phyloP scores from a whole-genome alignment of 2,797 vertebrate species.

The Neomorphus geoffroyi region DNA sequence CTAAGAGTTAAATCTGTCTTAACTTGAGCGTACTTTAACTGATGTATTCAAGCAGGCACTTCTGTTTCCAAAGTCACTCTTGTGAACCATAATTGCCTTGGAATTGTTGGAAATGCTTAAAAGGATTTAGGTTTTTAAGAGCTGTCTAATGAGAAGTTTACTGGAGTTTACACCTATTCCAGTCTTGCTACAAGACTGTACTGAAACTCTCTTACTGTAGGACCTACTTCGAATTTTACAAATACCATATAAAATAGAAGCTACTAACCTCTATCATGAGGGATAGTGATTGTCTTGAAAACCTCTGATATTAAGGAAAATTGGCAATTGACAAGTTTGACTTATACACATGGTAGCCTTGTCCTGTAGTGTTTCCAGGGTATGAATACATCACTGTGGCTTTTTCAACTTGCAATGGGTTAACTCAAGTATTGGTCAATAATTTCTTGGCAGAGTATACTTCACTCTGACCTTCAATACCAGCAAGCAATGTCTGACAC shows the following conservation, averaged over 20 bases:
- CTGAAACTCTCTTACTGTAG: neutral
- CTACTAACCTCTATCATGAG: neutral
- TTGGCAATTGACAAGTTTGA: accelerated
- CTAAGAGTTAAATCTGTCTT: neutral
- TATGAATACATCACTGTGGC: neutral
- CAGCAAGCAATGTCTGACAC: constrained; percentile 64
- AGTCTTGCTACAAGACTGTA: neutral
- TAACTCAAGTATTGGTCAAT: constrained; percentile 25
- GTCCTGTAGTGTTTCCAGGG: neutral
- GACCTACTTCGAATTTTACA: neutral
- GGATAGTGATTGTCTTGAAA: neutral
- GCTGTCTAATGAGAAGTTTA: neutral
- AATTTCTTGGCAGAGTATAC: constrained; percentile 45
- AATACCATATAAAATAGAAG: neutral
- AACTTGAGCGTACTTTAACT: neutral
- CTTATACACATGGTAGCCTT: accelerated
- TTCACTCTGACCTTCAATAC: constrained; percentile 64
- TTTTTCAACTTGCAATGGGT: neutral
- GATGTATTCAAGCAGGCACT: neutral
- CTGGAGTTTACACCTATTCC: neutral
- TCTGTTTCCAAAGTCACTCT: neutral
- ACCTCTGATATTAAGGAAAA: neutral
- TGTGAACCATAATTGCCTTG: neutral
- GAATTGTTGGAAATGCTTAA: neutral
- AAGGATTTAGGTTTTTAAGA: neutral